Conservation (phyloP, 2,797 vertebrate genomes). For the Glossophaga mutica region DNA sequence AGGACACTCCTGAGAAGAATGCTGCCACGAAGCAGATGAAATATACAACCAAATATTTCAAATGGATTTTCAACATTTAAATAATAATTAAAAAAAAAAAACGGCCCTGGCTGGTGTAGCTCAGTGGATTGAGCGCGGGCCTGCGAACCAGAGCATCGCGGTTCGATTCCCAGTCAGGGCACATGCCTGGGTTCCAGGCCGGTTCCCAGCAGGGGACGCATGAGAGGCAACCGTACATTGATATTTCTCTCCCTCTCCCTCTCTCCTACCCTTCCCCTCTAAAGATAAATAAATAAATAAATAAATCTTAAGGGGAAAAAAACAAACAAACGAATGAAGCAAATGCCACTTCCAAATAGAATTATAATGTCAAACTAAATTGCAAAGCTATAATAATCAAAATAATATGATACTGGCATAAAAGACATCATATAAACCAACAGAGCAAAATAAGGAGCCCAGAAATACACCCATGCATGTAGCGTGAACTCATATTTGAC, state of each 20-base stretch:
- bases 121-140: too few species aligned
- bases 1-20: neutral
- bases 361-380: neutral
- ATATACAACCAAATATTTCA: neutral
- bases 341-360: conserved; percentile 11
- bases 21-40: neutral
- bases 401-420: neutral
- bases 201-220: too few species aligned
- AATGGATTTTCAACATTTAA: conserved; percentile 5
- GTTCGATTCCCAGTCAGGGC: too few species aligned
- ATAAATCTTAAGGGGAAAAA: too few species aligned
- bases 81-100: too few species aligned
- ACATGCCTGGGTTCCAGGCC: too few species aligned
- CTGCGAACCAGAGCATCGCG: too few species aligned
- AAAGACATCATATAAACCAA: neutral
- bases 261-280: too few species aligned
- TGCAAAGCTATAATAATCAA: neutral
- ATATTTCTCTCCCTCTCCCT: too few species aligned
- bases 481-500: neutral
- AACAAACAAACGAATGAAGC: neutral
- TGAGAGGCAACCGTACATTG: too few species aligned
- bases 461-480: neutral
- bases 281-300: too few species aligned
- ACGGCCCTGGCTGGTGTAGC: too few species aligned
- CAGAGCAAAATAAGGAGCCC: neutral